Conservation (phyloP, 2,113 vertebrate species). For the Channa maculata region DNA sequence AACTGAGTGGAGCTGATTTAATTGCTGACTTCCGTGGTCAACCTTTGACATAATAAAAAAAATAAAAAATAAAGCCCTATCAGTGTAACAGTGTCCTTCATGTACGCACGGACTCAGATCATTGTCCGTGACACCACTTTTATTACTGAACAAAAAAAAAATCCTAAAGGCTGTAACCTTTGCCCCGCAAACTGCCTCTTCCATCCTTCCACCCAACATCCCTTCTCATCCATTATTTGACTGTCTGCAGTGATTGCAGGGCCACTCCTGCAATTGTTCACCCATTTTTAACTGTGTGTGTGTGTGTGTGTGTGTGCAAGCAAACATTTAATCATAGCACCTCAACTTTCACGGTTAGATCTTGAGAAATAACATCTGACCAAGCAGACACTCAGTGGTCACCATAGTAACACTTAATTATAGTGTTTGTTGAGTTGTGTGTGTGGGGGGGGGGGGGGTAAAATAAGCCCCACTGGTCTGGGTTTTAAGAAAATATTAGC, state of each 20-base stretch:
- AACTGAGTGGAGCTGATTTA: too few relatives aligned
- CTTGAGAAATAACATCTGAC: constrained; percentile 49
- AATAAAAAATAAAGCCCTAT: too few relatives aligned
- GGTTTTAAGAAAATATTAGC: constrained; percentile 47
- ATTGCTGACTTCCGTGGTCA: too few relatives aligned
- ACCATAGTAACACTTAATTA: constrained; percentile 53
- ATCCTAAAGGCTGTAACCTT: constrained; percentile 32
- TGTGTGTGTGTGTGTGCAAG: constrained; percentile 34
- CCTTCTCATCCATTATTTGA: constrained; percentile 42
- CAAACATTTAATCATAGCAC: background rate
- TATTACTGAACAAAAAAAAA: background rate
- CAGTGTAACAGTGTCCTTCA: too few relatives aligned
- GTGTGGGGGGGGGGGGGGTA: constrained; percentile 34
- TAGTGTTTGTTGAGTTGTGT: constrained; percentile 53
- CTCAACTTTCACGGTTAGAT: constrained; percentile 32
- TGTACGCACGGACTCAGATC: too few relatives aligned
- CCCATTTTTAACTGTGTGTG: constrained; percentile 38
- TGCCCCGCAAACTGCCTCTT: constrained; percentile 63
- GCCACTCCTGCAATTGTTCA: constrained; percentile 34
- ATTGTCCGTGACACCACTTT: background rate
- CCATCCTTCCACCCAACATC: too few relatives aligned
- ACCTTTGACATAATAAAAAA: too few relatives aligned
- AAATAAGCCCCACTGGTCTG: constrained; percentile 35
- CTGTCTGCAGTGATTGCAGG: constrained; percentile 64
- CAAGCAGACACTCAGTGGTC: constrained; percentile 34